Evolutionary conservation across 2,888 invertebrate species (phyloP).

Genomic region (Poecilobothrus nobilitatus): DNA sequence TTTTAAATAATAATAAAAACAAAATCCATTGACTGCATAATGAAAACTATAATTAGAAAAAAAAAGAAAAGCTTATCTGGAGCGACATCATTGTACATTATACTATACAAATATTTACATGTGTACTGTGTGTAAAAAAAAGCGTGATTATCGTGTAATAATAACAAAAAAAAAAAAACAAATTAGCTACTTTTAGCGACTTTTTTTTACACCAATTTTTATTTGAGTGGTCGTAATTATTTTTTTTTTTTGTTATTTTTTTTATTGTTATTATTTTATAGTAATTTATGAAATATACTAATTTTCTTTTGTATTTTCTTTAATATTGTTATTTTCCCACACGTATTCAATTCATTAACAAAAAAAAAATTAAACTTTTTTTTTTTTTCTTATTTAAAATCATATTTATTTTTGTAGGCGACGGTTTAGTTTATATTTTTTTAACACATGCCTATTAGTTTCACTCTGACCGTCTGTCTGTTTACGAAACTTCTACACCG

Average conservation of each 20-base stretch:
- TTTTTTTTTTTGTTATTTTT: too few species aligned
- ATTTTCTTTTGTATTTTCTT: neutral
- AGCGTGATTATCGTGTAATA: neutral
- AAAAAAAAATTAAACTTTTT: neutral
- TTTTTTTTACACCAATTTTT: neutral
- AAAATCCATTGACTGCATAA: too few species aligned
- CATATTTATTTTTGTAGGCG: neutral
- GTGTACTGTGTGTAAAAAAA: neutral
- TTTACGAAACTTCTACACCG: too few species aligned
- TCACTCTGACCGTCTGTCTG: too few species aligned
- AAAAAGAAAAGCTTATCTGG: too few species aligned
- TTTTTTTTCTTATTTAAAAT: neutral
- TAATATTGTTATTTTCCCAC: neutral
- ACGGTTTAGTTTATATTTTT: neutral
- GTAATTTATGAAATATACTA: neutral
- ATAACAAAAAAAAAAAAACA: neutral
- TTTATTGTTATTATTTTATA: too few species aligned
- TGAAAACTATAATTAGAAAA: too few species aligned
- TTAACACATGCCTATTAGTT: too few species aligned
- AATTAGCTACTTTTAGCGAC: neutral
- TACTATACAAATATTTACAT: too few species aligned
- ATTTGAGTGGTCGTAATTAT: too few species aligned
- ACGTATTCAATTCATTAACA: neutral
- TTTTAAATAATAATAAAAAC: too few species aligned
- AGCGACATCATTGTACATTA: too few species aligned